phyloP scores from a whole-genome alignment of 2,888 invertebrate species.

The Griposia aprilina region DNA sequence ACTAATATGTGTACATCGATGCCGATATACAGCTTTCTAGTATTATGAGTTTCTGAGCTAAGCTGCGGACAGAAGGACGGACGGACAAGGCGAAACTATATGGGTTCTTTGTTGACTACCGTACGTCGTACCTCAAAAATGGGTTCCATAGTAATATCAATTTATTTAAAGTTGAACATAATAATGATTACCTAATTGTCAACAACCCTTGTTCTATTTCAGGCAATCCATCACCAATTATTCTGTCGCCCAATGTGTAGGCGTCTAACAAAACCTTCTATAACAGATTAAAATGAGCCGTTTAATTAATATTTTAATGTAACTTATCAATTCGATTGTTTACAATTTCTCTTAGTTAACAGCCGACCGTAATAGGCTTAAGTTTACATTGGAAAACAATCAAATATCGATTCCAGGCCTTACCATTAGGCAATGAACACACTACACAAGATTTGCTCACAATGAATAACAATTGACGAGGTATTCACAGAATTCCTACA shows the following conservation, averaged over 20 bases:
- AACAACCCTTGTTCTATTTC: constrained; percentile 13
- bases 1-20: no score
- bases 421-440: constrained; percentile 45
- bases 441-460: constrained; percentile 54
- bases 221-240: constrained; percentile 9
- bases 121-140: not conserved
- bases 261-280: constrained; percentile 10
- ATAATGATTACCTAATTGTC: not conserved
- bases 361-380: constrained; percentile 56
- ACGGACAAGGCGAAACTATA: no score
- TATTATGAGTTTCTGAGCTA: no score
- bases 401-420: constrained; percentile 50
- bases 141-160: not conserved
- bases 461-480: constrained; percentile 59
- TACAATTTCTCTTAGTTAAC: constrained; percentile 55
- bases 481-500: constrained; percentile 69
- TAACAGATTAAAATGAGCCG: constrained; percentile 28
- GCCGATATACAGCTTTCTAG: no score
- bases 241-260: not conserved
- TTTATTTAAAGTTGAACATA: not conserved
- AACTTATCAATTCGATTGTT: constrained; percentile 52
- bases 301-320: constrained; percentile 45
- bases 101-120: no score
- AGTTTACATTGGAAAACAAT: constrained; percentile 65
- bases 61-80: no score